These are phyloP conservation scores for Operophtera brumata DNA, from an alignment of 2,888 invertebrate genomes.

Conservation along the genomic window DNA sequence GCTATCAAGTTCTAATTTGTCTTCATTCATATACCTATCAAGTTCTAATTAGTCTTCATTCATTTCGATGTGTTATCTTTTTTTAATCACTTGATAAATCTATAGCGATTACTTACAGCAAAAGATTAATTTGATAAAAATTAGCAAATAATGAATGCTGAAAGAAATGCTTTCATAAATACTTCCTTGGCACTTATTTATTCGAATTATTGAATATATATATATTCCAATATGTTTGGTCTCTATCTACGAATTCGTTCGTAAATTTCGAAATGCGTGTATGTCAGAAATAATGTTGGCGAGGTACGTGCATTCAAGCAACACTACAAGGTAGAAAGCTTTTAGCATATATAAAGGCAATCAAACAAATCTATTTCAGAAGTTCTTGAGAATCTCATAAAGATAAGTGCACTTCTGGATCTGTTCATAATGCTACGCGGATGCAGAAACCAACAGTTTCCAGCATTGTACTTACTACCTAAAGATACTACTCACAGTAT, in stretches of 20 bases:
- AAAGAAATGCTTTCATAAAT: neutral
- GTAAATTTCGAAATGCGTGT: too few species aligned
- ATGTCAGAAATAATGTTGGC: neutral
- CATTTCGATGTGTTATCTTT: too few species aligned
- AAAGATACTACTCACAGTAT: neutral
- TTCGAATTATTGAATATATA: too few species aligned
- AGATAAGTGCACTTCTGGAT: conserved; percentile 27
- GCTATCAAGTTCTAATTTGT: neutral
- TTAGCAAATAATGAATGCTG: neutral
- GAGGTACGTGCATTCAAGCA: neutral
- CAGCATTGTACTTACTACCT: neutral
- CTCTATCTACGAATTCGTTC: too few species aligned
- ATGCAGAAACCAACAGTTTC: neutral
- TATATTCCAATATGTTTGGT: too few species aligned
- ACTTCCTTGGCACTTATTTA: too few species aligned
- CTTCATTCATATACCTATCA: too few species aligned
- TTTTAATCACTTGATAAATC: neutral
- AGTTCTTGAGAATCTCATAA: conserved; percentile 27
- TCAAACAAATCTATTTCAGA: conserved; percentile 28
- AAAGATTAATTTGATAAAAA: neutral
- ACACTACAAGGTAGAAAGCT: conserved; percentile 6
- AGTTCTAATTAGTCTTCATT: too few species aligned
- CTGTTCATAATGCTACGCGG: conserved; percentile 12
- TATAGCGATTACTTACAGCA: neutral
- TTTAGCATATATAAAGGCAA: conserved; percentile 11